These are phyloP conservation scores for Allobates femoralis DNA, from an alignment of 2,797 vertebrate genomes.

Conservation along the genomic window DNA sequence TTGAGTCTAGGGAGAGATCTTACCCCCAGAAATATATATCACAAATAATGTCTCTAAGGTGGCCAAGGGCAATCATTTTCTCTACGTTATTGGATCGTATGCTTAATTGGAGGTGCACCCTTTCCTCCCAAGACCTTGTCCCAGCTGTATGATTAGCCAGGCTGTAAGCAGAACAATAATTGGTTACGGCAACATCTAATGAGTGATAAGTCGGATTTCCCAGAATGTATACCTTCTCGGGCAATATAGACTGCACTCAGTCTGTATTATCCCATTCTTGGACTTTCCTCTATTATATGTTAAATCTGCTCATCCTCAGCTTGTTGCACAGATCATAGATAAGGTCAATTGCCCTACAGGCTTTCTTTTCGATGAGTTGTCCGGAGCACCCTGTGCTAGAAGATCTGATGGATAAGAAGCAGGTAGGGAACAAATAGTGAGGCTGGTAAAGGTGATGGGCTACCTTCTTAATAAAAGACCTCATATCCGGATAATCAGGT, in stretches of 20 bases:
- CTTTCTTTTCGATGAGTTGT: neutral
- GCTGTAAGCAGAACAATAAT: neutral
- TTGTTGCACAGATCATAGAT: neutral
- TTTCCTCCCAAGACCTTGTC: neutral
- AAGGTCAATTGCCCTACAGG: neutral
- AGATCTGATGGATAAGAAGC: neutral
- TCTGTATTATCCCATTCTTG: neutral
- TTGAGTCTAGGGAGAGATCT: neutral
- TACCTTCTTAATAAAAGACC: neutral
- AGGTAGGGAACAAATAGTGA: neutral
- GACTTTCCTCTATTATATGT: neutral
- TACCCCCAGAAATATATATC: neutral
- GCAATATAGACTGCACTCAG: neutral
- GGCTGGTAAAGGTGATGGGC: neutral
- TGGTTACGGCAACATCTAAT: neutral
- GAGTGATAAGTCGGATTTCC: neutral
- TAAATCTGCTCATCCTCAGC: neutral
- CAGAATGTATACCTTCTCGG: neutral
- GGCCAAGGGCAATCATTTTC: neutral
- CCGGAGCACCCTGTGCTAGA: too few species aligned
- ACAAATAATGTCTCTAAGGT: neutral
- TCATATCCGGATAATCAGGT: neutral
- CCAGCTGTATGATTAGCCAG: neutral
- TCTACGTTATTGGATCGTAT: neutral
- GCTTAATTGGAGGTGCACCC: neutral